A percentile compares a stretch with the other conserved stretches of the same genome.
These are phyloP conservation scores for Axis porcinus DNA, from an alignment of 2,113 vertebrate genomes.

Conservation along the genomic window DNA sequence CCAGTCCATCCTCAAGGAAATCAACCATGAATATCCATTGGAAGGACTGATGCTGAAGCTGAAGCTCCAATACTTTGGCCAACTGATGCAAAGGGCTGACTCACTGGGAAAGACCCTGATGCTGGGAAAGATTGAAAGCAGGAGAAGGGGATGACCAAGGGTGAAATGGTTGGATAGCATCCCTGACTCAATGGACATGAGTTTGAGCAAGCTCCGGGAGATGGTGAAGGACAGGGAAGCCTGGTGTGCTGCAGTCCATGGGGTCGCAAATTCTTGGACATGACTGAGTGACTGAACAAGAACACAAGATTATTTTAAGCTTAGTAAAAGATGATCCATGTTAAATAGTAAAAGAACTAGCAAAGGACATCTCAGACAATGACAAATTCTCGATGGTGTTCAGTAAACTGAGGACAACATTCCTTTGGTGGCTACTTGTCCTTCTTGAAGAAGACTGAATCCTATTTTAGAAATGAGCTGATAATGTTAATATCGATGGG, in stretches of 20 bases:
- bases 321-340: not conserved
- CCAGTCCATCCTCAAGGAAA: not conserved
- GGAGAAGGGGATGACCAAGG: not conserved
- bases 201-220: not conserved
- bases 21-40: not conserved
- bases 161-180: accelerated
- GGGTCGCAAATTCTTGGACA: not conserved
- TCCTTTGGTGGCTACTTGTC: not conserved
- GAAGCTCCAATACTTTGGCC: not conserved
- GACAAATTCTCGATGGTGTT: not conserved
- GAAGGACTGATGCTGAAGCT: not conserved
- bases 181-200: not conserved
- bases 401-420: not conserved
- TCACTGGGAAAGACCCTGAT: not conserved
- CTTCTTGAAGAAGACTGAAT: not conserved
- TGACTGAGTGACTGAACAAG: not conserved
- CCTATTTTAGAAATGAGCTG: not conserved
- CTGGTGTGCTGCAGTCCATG: not conserved
- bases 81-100: not conserved
- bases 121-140: not conserved
- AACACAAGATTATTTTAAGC: not conserved
- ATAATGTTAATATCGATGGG: not conserved
- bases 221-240: not conserved
- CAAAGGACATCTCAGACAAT: not conserved
- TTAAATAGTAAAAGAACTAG: not conserved